phyloP scores from a whole-genome alignment of 1,140 invertebrate genomes.

The Nautilus pompilius region DNA sequence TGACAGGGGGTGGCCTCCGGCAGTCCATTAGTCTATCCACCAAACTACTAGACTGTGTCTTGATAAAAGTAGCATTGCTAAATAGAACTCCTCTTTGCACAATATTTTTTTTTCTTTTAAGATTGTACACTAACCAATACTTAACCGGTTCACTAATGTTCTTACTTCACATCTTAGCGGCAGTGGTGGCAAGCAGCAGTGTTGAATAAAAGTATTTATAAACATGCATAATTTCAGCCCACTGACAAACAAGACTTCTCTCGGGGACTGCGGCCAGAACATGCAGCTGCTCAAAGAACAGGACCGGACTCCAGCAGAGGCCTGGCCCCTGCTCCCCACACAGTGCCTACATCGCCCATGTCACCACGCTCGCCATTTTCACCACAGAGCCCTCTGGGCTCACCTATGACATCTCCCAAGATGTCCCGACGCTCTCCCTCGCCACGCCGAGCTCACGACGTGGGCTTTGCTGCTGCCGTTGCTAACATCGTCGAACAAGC shows the following conservation, averaged over 20 bases:
- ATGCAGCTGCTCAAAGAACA: slow-evolving; percentile 19
- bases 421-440: slow-evolving; percentile 36
- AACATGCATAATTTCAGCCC: slow-evolving; percentile 30
- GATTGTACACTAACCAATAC: too few species aligned
- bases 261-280: slow-evolving; percentile 38
- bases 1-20: too few species aligned
- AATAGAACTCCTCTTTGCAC: too few species aligned
- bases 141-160: too few species aligned
- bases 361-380: slow-evolving; percentile 22
- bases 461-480: slow-evolving; percentile 48
- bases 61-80: too few species aligned
- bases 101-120: too few species aligned
- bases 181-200: too few species aligned
- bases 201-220: too few species aligned
- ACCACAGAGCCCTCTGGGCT: slow-evolving; percentile 34
- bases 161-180: too few species aligned
- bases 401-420: slow-evolving; percentile 34
- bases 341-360: slow-evolving; percentile 29
- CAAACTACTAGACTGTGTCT: too few species aligned
- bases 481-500: slow-evolving; percentile 45
- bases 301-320: slow-evolving; percentile 2
- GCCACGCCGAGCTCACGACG: slow-evolving; percentile 31
- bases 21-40: too few species aligned
- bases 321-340: not conserved
- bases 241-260: slow-evolving; percentile 39